A percentile compares a stretch with the other conserved stretches of the same genome.
These are phyloP conservation scores for Embiotoca jacksoni DNA, from an alignment of 2,113 vertebrate genomes.

Conservation along the genomic window DNA sequence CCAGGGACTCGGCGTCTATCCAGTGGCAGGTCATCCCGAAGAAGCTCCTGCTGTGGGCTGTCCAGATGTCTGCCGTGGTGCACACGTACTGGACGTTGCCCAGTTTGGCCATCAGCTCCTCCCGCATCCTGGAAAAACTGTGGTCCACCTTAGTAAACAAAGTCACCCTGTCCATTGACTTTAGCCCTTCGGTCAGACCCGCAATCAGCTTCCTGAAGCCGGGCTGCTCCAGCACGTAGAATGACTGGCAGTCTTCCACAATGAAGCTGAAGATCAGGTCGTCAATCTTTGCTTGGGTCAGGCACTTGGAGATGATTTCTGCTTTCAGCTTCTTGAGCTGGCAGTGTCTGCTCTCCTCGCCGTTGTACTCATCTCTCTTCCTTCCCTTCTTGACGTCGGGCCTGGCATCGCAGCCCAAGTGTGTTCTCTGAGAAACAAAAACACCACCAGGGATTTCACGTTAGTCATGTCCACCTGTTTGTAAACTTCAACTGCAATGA, in stretches of 20 bases:
- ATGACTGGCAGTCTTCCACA: conserved; percentile 82
- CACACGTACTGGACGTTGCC: conserved; percentile 76
- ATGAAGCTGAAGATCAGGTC: conserved; percentile 81
- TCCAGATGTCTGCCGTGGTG: conserved; percentile 83
- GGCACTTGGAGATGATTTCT: conserved; percentile 77
- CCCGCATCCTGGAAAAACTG: conserved; percentile 76
- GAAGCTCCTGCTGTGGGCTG: conserved; percentile 75
- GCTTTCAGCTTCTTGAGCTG: conserved; percentile 78
- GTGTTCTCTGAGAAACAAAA: conserved; percentile 78
- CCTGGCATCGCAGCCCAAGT: conserved; percentile 75
- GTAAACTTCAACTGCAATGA: conserved; percentile 29
- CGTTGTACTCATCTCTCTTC: conserved; percentile 72
- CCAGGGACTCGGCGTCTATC: conserved; percentile 71
- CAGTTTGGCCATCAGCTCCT: conserved; percentile 76
- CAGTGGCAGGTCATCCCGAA: conserved; percentile 85
- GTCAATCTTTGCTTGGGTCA: conserved; percentile 78
- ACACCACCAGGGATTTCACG: background rate
- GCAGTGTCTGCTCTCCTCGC: conserved; percentile 67
- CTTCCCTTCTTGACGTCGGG: conserved; percentile 74
- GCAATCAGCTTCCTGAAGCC: conserved; percentile 80
- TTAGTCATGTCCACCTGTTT: conserved; percentile 20
- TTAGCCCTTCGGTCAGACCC: conserved; percentile 77
- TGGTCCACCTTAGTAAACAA: conserved; percentile 79
- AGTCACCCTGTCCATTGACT: conserved; percentile 76
- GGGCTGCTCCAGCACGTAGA: conserved; percentile 80